Evolutionary conservation across 2,888 invertebrate genomes (phyloP).

Genomic region (Trilocha varians): DNA sequence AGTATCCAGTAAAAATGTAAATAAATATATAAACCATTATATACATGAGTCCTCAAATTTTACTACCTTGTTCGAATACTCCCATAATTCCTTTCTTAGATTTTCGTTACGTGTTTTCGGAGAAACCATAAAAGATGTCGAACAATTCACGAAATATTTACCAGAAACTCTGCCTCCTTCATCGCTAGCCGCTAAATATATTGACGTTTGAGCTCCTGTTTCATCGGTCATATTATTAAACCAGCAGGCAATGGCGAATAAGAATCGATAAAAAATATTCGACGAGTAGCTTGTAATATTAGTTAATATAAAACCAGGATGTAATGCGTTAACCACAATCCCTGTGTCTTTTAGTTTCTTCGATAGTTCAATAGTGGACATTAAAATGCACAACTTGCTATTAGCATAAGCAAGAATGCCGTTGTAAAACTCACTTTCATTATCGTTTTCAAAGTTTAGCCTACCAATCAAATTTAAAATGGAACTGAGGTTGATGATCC

Average conservation of each 20-base stretch:
- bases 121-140: not conserved
- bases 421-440: constrained; percentile 61
- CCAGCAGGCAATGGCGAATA: not conserved
- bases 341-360: constrained; percentile 74
- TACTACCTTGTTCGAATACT: not conserved
- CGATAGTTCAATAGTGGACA: constrained; percentile 78
- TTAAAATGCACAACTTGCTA: constrained; percentile 83
- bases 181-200: constrained; percentile 72
- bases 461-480: constrained; percentile 78
- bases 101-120: not conserved
- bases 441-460: constrained; percentile 35
- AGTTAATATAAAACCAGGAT: constrained; percentile 85
- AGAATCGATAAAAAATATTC: not conserved
- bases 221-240: not conserved
- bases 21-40: too few species aligned
- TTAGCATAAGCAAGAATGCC: constrained; percentile 74
- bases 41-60: not conserved
- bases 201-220: constrained; percentile 82
- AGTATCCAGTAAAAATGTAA: too few species aligned
- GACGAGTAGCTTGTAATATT: constrained; percentile 64
- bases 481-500: constrained; percentile 85
- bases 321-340: constrained; percentile 83
- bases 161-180: not conserved
- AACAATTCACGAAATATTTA: constrained; percentile 2
- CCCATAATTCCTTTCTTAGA: constrained; percentile 1